Evolutionary conservation across 2,797 vertebrate genomes (phyloP).

Genomic region (Notoglanidium macrostoma): DNA sequence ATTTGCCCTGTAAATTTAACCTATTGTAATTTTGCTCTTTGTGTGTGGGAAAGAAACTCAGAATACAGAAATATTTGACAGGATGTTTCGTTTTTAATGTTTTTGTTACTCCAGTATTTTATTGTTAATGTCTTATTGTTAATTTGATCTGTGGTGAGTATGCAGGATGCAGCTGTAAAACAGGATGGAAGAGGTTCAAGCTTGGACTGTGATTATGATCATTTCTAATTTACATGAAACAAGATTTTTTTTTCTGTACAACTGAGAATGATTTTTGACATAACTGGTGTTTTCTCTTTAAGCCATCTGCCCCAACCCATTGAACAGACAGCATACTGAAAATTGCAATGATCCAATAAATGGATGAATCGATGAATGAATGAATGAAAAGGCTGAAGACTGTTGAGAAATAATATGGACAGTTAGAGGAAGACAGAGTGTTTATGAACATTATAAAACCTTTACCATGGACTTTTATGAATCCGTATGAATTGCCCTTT

Average conservation of each 20-base stretch:
- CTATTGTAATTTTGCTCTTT: background rate
- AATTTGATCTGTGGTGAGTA: background rate
- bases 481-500: background rate
- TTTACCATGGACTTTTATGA: background rate
- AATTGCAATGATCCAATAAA: constrained; percentile 42
- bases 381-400: constrained; percentile 1
- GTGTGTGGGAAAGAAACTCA: background rate
- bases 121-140: background rate
- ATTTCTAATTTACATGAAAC: background rate
- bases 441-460: background rate
- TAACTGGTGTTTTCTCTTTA: constrained; percentile 64
- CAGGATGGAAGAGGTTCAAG: background rate
- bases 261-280: constrained; percentile 54
- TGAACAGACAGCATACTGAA: constrained; percentile 59
- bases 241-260: constrained; percentile 5
- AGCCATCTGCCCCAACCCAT: constrained; percentile 65
- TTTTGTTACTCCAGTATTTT: background rate
- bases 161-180: constrained; percentile 10
- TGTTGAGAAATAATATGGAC: background rate
- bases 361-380: constrained; percentile 21
- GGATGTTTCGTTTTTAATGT: background rate
- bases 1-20: background rate
- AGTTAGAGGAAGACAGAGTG: background rate
- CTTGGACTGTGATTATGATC: background rate
- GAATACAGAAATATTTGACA: constrained; percentile 4